Evolutionary conservation across 2,113 vertebrate genomes (phyloP), one percentile per base, ranked within the genome.

Genomic region (Dipodomys merriami): DNA sequence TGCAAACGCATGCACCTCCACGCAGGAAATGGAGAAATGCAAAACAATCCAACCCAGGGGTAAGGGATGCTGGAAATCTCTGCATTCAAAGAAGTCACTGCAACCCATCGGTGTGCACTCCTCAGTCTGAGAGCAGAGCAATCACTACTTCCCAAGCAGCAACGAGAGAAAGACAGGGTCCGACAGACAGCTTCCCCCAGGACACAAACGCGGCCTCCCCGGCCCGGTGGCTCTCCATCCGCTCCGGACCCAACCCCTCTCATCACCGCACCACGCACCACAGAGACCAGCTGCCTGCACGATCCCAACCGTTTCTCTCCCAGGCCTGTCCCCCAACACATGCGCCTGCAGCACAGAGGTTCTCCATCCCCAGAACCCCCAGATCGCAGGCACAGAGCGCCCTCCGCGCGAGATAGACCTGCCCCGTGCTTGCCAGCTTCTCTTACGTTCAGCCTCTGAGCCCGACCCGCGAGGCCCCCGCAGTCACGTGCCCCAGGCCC

Each of bases 391-490:
- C 23, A 83, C 86, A 85, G 44, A 94, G 46, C 33, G 44, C 81
- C 90, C 29, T 44, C 44, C 71, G 65, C 84, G 89, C 0, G 6
- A 89, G 89, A 84, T 82, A 86, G 94, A 82, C 53, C 12, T 13
- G 53, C 13, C 12, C 13, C 12, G 15, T 57, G 53, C 53, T 16
- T 16, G 13, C 4, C 15, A 11, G 3, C 53, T 57, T 18, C 15
- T 57, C 53, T 57, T 13, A 16, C 15, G 11, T 96, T 86, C 92
- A 79, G 83, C 91, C 86, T 90, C 90, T 96, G 95, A 65, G 95
- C 97, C 97, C 94, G 94, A 96, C 96, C 95, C 91, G 88, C 91
- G 85, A 91, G 95, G 77, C 97, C 97, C 94, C 95, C 97, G 64
- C 5, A 72, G 85, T 95, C 97, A 96, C 77, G 88, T 95, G 97